Percentiles rank a stretch among this genome's conserved stretches.
phyloP scores from a whole-genome alignment of 2,888 invertebrate genomes.

The Drosophila peninsularis region DNA sequence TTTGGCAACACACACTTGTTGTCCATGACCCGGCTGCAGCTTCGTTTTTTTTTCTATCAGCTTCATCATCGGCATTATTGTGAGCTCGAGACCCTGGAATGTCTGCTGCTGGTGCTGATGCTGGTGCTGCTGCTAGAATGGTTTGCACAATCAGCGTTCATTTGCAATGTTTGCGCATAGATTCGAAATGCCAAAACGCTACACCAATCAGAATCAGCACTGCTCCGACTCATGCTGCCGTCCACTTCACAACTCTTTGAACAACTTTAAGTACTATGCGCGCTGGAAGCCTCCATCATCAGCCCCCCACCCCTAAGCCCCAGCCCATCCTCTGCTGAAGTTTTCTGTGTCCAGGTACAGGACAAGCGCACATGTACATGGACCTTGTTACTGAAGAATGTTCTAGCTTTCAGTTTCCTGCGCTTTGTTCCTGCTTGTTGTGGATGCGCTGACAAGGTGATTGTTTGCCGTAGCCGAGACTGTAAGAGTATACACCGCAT shows the following conservation, averaged over 20 bases:
- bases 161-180: conserved; percentile 68
- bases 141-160: conserved; percentile 67
- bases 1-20: conserved; percentile 9
- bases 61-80: conserved; percentile 23
- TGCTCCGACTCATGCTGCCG: background rate
- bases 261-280: conserved; percentile 29
- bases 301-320: background rate
- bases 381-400: conserved; percentile 8
- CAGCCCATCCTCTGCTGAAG: conserved; percentile 28
- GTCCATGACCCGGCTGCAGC: background rate
- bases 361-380: conserved; percentile 3
- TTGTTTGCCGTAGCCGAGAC: conserved; percentile 8
- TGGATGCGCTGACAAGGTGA: conserved; percentile 42
- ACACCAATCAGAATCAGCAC: conserved; percentile 47
- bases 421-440: conserved; percentile 42
- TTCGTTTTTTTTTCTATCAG: background rate
- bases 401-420: conserved; percentile 37
- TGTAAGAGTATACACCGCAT: conserved; percentile 8
- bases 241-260: conserved; percentile 19
- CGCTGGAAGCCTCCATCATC: background rate
- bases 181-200: conserved; percentile 58
- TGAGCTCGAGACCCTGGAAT: conserved; percentile 19
- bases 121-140: conserved; percentile 25
- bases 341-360: conserved; percentile 20
- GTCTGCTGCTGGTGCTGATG: background rate